A percentile compares a stretch with the other conserved stretches of the same genome.
phyloP scores from a whole-genome alignment of 37 sponge, comb jelly and placozoan genomes.

The Ephydatia muelleri region DNA sequence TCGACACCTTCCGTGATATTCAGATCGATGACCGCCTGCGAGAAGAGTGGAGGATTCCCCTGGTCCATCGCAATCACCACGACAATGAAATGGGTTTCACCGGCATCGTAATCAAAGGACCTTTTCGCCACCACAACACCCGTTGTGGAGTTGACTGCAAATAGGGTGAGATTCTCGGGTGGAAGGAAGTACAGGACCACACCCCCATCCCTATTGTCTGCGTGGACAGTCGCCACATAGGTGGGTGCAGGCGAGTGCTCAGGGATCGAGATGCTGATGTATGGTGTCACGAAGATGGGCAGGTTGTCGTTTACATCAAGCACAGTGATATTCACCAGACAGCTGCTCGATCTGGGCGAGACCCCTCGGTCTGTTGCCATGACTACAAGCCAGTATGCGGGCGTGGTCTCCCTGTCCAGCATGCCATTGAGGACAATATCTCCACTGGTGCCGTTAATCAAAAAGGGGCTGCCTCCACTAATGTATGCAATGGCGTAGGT shows the following conservation, averaged over 20 bases:
- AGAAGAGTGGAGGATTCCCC: conserved; percentile 15
- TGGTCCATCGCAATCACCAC: conserved; percentile 44
- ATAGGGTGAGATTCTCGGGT: conserved; percentile 11
- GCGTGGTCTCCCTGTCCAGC: conserved; percentile 2
- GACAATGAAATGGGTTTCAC: neutral
- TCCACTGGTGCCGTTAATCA: conserved; percentile 5
- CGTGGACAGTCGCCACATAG: conserved; percentile 3
- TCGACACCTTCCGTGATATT: conserved; percentile 45
- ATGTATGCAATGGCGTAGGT: conserved; percentile 20
- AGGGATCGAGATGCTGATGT: conserved; percentile 12
- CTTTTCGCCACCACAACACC: neutral
- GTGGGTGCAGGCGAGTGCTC: conserved; percentile 47
- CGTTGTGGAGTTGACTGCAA: conserved; percentile 15
- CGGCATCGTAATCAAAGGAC: neutral
- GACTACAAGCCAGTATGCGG: conserved; percentile 8
- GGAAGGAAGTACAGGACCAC: conserved; percentile 37
- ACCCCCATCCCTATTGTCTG: conserved; percentile 53
- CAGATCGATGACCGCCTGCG: neutral
- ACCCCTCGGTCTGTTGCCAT: conserved; percentile 31
- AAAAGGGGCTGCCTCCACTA: conserved; percentile 17
- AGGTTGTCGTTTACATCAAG: conserved; percentile 68
- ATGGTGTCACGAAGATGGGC: conserved; percentile 31
- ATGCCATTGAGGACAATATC: conserved; percentile 51
- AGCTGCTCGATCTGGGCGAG: conserved; percentile 10
- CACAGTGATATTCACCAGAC: conserved; percentile 38